Conservation (phyloP, 2,113 vertebrate species). For the Prunella fulvescens region DNA sequence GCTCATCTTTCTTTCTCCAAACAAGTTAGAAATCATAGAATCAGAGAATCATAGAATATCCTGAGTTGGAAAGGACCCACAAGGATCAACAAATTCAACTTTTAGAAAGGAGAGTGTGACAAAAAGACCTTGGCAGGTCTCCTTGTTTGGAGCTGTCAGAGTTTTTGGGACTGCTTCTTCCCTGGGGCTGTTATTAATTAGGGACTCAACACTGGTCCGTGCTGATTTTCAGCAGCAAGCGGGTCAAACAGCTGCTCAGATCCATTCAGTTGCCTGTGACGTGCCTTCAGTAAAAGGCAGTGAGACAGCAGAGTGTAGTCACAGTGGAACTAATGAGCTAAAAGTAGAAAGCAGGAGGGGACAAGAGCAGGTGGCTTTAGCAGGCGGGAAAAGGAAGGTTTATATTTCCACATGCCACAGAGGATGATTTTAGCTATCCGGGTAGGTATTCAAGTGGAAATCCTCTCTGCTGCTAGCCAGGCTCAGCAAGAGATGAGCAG, state of each 20-base stretch:
- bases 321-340: slow-evolving; percentile 37
- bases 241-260: not conserved
- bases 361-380: slow-evolving; percentile 54
- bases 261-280: not conserved
- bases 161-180: not conserved
- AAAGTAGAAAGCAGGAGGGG: slow-evolving; percentile 42
- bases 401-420: slow-evolving; percentile 6
- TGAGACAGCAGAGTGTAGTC: not conserved
- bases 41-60: not conserved
- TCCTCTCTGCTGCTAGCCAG: not conserved
- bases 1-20: not conserved
- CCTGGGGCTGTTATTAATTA: not conserved
- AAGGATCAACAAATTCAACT: not conserved
- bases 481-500: not conserved
- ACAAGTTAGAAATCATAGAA: not conserved
- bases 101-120: not conserved
- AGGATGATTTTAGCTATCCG: not conserved
- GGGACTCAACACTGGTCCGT: rapidly evolving
- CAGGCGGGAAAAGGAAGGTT: slow-evolving; percentile 50
- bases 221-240: not conserved
- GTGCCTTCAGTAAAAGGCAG: not conserved
- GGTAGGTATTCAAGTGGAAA: not conserved
- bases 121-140: not conserved
- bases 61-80: not conserved
- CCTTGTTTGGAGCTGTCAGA: not conserved